A percentile compares a stretch with the other conserved stretches of the same genome.
phyloP scores from a whole-genome alignment of 2,888 invertebrate species.

The Netelia melanura region DNA sequence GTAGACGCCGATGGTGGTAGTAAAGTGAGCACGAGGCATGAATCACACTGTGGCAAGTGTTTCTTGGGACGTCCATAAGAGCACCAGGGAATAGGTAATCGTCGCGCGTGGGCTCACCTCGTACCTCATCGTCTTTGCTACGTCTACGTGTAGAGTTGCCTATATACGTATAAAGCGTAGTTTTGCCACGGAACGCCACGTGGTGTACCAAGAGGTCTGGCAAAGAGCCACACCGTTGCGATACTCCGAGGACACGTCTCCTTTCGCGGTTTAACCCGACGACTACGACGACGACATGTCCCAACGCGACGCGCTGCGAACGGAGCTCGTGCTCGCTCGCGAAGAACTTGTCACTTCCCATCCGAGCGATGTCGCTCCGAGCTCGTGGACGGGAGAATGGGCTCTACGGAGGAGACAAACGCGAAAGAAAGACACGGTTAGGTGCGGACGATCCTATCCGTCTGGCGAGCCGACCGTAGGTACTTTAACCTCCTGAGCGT shows the following conservation, averaged over 20 bases:
- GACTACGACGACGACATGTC: constrained; percentile 9
- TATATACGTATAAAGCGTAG: constrained; percentile 10
- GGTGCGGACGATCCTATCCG: not conserved
- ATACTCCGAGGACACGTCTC: constrained; percentile 36
- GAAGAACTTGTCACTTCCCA: constrained; percentile 59
- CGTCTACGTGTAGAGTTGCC: constrained; percentile 5
- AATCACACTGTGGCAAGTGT: constrained; percentile 63
- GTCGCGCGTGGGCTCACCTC: constrained; percentile 33
- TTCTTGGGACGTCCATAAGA: constrained; percentile 44
- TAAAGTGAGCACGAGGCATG: constrained; percentile 47
- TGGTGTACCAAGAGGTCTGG: constrained; percentile 7
- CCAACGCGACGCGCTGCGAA: not conserved
- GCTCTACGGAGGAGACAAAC: constrained; percentile 24
- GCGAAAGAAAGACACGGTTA: constrained; percentile 3
- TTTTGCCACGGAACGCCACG: constrained; percentile 41
- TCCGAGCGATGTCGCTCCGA: constrained; percentile 18
- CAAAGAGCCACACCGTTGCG: constrained; percentile 15
- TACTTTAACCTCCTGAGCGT: not conserved
- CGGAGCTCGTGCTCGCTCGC: constrained; percentile 41
- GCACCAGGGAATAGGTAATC: constrained; percentile 43
- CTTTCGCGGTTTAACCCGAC: constrained; percentile 39
- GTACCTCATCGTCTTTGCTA: constrained; percentile 1
- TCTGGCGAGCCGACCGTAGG: too few species aligned
- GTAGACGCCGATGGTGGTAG: not conserved
- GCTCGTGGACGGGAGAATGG: constrained; percentile 50